Evolutionary conservation across 2,113 vertebrate species (phyloP).

Genomic region (Scytalopus superciliaris): DNA sequence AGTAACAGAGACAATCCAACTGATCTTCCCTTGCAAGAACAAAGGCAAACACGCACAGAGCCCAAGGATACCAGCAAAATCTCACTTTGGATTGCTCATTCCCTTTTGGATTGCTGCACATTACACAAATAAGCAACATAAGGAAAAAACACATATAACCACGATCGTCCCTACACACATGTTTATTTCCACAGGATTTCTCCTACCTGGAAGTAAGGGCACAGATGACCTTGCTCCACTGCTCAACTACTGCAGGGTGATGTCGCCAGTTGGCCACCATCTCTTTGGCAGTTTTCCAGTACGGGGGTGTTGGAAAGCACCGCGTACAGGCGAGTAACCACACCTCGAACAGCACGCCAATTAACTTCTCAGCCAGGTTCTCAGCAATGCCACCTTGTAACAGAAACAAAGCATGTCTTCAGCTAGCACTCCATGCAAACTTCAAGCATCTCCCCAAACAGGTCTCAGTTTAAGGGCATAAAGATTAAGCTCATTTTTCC

Average conservation of each 20-base stretch:
- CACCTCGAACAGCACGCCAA: constrained; percentile 94
- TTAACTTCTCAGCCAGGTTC: constrained; percentile 90
- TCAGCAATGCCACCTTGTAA: constrained; percentile 90
- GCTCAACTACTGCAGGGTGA: constrained; percentile 95
- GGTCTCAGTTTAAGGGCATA: background rate
- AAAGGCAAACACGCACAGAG: background rate
- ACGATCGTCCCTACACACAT: rapidly evolving
- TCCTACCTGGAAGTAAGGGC: constrained; percentile 92
- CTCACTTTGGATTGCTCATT: background rate
- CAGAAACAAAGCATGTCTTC: constrained; percentile 26
- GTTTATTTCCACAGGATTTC: background rate
- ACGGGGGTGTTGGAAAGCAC: constrained; percentile 94
- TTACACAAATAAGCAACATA: background rate
- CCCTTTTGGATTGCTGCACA: background rate
- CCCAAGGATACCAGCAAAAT: background rate
- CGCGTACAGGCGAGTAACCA: constrained; percentile 91
- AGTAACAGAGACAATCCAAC: background rate
- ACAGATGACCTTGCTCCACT: constrained; percentile 95
- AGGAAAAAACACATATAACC: rapidly evolving
- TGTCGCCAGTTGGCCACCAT: constrained; percentile 98
- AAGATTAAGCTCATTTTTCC: background rate
- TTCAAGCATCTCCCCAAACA: background rate
- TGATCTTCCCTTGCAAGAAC: background rate
- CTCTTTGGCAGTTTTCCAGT: constrained; percentile 96
- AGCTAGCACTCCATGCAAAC: background rate